phyloP scores from a whole-genome alignment of 2,888 invertebrate species.

The Agrypnus murinus region DNA sequence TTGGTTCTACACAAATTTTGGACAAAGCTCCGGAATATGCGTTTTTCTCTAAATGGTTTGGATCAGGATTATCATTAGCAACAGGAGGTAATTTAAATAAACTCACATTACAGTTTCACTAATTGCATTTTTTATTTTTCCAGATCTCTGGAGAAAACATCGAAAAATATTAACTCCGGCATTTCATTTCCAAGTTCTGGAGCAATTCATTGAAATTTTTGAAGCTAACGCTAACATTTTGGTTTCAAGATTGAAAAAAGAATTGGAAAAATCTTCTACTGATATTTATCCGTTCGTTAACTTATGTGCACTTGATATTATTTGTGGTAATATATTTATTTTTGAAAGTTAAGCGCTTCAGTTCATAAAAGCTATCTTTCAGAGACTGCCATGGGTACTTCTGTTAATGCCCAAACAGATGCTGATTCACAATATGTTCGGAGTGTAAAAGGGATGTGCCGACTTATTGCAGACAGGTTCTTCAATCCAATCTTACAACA shows the following conservation, averaged over 20 bases:
- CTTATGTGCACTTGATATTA: slow-evolving; percentile 76
- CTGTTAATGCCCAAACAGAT: slow-evolving; percentile 81
- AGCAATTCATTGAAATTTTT: slow-evolving; percentile 81
- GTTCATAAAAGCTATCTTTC: too few species aligned
- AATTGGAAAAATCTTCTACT: slow-evolving; percentile 68
- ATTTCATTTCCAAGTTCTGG: slow-evolving; percentile 84
- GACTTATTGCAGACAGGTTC: slow-evolving; percentile 61
- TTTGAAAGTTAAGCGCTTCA: not conserved
- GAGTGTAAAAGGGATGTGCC: slow-evolving; percentile 76
- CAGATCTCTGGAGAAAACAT: slow-evolving; percentile 78
- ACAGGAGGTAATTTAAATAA: slow-evolving; percentile 58
- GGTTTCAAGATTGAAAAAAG: slow-evolving; percentile 71
- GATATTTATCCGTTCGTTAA: slow-evolving; percentile 78
- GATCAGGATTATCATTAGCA: slow-evolving; percentile 60
- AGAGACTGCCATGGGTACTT: slow-evolving; percentile 91
- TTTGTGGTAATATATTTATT: slow-evolving; percentile 72
- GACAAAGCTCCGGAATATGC: slow-evolving; percentile 61
- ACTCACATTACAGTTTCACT: too few species aligned
- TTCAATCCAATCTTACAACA: slow-evolving; percentile 69
- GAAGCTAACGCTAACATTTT: slow-evolving; percentile 77
- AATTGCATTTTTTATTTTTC: not conserved
- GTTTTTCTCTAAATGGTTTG: slow-evolving; percentile 63
- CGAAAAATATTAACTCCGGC: slow-evolving; percentile 83
- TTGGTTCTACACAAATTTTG: slow-evolving; percentile 58
- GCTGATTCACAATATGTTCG: slow-evolving; percentile 82